Evolutionary conservation across 2,797 vertebrate species (phyloP).

Genomic region (Mastacembelus armatus): DNA sequence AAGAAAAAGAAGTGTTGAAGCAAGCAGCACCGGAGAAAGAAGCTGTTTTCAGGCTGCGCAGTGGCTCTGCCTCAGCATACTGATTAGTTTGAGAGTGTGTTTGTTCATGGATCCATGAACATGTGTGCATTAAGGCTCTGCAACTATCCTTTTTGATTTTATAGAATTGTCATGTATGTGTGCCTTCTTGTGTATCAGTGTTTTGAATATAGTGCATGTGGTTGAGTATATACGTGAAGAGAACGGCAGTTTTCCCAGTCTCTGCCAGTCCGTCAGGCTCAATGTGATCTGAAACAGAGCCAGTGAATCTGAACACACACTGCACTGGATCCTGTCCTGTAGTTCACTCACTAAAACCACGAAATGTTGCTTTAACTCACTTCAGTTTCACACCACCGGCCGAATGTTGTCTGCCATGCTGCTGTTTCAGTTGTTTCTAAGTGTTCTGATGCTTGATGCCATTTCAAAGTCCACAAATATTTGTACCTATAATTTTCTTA

Average conservation of each 20-base stretch:
- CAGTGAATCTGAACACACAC: constrained; percentile 55
- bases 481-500: neutral
- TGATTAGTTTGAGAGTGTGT: constrained; percentile 59
- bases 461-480: constrained; percentile 1
- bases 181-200: too few relatives aligned
- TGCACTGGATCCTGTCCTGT: constrained; percentile 55
- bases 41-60: constrained; percentile 69
- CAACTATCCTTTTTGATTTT: constrained; percentile 9
- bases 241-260: constrained; percentile 52
- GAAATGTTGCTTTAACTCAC: constrained; percentile 14
- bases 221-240: constrained; percentile 6
- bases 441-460: constrained; percentile 2
- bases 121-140: constrained; percentile 13
- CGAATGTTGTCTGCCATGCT: neutral
- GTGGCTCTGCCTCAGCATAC: constrained; percentile 69
- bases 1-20: constrained; percentile 48
- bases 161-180: neutral
- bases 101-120: constrained; percentile 15
- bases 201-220: neutral
- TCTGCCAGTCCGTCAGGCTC: constrained; percentile 51
- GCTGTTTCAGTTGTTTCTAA: neutral
- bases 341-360: constrained; percentile 28
- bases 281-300: constrained; percentile 57
- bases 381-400: constrained; percentile 17
- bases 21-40: constrained; percentile 52